Evolutionary conservation across 2,797 vertebrate genomes (phyloP), one percentile per base, ranked within the genome.

Genomic region (Pogonophryne albipinna): DNA sequence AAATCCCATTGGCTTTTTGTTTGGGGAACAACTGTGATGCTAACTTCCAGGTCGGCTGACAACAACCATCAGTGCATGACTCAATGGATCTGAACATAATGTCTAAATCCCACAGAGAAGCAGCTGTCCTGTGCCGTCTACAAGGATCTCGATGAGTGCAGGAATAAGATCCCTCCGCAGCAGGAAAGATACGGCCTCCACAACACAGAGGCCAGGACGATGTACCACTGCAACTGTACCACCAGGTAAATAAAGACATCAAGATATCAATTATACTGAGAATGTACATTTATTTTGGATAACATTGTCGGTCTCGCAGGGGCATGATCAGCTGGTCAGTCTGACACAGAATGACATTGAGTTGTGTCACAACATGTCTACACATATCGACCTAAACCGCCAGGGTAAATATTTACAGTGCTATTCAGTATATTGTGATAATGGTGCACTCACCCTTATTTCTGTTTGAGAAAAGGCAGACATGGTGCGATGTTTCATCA

Each of bases 191-290:
- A 93, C 42, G 93, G 95, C 19, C 83, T 97, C 60, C 68, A 76
- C 71, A 98, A 97, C 14, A 0, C 3, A 0, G 94, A 94, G 45
- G 31, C 2, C 0, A 66, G 12, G n/a, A 94, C 79, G 0, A 87
- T 97, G 38, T 96, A 96, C 77, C 96, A 96, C 89, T 97, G 97
- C 85, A 95, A 95, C 87, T 97, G 97, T 6, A 97, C 94, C 0
- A 64, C 1, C 74, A 95, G 95, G 97, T 97, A 75, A 72, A 57
- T 10, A 9, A 7, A 42, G n/a, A 59, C 17, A 12, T n/a, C 6
- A 41, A 14, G 4, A 13, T 20, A 9, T 14, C 12, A 52, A 4
- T 45, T 11, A 42, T 1, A 12, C 10, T 6, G 14, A 38, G 38
- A 31, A 50, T 16, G 10, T 7, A 4, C 0, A 13, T 15, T 47